These are phyloP conservation scores for Scatophagus argus DNA, from an alignment of 2,113 vertebrate genomes.

Conservation along the genomic window DNA sequence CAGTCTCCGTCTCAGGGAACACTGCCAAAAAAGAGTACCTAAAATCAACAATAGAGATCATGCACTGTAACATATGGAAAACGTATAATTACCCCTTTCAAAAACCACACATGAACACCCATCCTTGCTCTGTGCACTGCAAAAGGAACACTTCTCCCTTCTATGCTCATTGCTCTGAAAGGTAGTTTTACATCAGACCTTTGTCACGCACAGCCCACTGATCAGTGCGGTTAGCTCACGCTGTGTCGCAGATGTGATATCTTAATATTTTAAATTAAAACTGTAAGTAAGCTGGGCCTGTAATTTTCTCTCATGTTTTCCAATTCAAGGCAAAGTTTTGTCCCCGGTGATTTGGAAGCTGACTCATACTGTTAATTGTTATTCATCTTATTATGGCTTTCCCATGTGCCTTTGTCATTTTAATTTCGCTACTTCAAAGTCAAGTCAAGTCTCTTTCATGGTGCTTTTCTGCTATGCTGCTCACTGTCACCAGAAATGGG, in stretches of 20 bases:
- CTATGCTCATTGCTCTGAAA: slow-evolving; percentile 7
- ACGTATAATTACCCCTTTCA: slow-evolving; percentile 44
- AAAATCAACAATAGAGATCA: slow-evolving; percentile 40
- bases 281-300: slow-evolving; percentile 23
- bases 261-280: slow-evolving; percentile 61
- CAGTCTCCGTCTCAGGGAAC: slow-evolving; percentile 61
- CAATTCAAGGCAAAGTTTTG: slow-evolving; percentile 49
- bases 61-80: slow-evolving; percentile 44
- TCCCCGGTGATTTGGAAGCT: slow-evolving; percentile 46
- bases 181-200: slow-evolving; percentile 11
- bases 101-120: neutral
- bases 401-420: slow-evolving; percentile 58
- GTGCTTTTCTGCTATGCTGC: neutral
- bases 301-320: slow-evolving; percentile 53
- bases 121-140: neutral
- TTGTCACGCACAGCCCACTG: slow-evolving; percentile 30
- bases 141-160: neutral
- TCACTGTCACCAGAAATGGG: slow-evolving; percentile 25
- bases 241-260: slow-evolving; percentile 46
- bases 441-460: slow-evolving; percentile 42
- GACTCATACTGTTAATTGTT: slow-evolving; percentile 60
- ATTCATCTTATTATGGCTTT: slow-evolving; percentile 55
- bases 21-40: slow-evolving; percentile 48
- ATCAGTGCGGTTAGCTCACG: slow-evolving; percentile 23
- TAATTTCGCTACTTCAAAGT: slow-evolving; percentile 56